Percentiles rank a stretch among this genome's conserved stretches.
Evolutionary conservation across 2,888 invertebrate genomes (phyloP).

Genomic region (Molanna angustata): DNA sequence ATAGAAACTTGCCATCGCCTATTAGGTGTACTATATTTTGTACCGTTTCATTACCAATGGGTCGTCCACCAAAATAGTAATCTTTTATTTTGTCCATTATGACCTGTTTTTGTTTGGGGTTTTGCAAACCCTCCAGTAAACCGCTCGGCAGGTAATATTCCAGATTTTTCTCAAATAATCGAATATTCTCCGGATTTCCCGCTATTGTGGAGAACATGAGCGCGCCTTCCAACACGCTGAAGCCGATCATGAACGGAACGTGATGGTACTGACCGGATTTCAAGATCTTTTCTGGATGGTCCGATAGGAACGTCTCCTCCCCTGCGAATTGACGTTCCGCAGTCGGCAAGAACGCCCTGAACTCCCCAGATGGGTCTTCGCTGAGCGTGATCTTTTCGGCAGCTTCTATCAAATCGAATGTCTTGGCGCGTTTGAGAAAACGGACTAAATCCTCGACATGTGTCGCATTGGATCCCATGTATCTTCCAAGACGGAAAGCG

Average conservation of each 20-base stretch:
- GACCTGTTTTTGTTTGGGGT: background rate
- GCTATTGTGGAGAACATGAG: background rate
- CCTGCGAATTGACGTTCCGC: slow-evolving; percentile 45
- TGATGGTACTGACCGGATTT: slow-evolving; percentile 22
- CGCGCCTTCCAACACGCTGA: slow-evolving; percentile 10
- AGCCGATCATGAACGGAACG: slow-evolving; percentile 10
- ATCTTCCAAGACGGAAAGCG: slow-evolving; percentile 42
- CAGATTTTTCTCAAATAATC: background rate
- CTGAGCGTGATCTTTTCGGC: slow-evolving; percentile 40
- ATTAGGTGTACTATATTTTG: slow-evolving; percentile 1
- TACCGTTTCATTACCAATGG: background rate
- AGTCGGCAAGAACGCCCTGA: slow-evolving; percentile 42
- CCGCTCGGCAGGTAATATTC: slow-evolving; percentile 10
- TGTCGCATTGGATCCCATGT: slow-evolving; percentile 47
- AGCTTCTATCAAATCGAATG: slow-evolving; percentile 41
- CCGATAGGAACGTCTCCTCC: slow-evolving; percentile 42
- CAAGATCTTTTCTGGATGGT: slow-evolving; percentile 43
- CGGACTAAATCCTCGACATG: slow-evolving; percentile 41
- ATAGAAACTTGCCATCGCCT: slow-evolving; percentile 8
- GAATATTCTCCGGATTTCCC: background rate
- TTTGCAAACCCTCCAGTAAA: background rate
- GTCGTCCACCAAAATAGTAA: slow-evolving; percentile 4
- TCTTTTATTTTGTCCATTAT: slow-evolving; percentile 2
- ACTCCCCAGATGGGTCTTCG: slow-evolving; percentile 36
- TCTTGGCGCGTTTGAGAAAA: slow-evolving; percentile 40